Evolutionary conservation across 2,888 invertebrate species (phyloP).

Genomic region (Plebejus melissa): DNA sequence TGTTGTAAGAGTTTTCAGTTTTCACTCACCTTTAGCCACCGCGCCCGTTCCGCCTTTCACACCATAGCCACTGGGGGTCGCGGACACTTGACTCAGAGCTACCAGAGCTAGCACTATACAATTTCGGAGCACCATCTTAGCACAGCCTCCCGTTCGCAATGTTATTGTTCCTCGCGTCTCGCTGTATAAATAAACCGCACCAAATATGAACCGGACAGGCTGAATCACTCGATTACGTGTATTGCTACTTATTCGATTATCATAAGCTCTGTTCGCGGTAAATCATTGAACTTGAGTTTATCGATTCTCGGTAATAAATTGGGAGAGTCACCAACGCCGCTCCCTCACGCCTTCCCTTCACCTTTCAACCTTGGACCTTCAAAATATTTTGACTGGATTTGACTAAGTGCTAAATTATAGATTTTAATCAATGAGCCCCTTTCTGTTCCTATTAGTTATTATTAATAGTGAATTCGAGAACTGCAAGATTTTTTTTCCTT

Average conservation of each 20-base stretch:
- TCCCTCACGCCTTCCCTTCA: background rate
- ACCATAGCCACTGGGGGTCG: conserved; percentile 65
- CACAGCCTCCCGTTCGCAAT: conserved; percentile 67
- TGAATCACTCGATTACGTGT: conserved; percentile 24
- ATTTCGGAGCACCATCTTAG: conserved; percentile 66
- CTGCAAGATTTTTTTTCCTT: too few species aligned
- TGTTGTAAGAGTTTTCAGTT: background rate
- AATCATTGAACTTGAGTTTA: conserved; percentile 21
- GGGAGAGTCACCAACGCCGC: background rate
- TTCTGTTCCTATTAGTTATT: too few species aligned
- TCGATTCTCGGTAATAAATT: conserved; percentile 6
- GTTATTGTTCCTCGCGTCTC: conserved; percentile 54
- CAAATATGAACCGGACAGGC: conserved; percentile 22
- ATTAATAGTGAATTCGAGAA: too few species aligned
- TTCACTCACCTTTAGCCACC: conserved; percentile 58
- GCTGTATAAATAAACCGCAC: conserved; percentile 62
- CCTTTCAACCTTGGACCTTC: background rate
- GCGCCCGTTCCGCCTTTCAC: conserved; percentile 62
- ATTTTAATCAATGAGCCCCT: too few species aligned
- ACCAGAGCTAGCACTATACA: conserved; percentile 54
- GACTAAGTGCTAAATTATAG: background rate
- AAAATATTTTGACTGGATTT: background rate
- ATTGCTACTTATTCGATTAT: conserved; percentile 14
- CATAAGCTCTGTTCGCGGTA: conserved; percentile 16
- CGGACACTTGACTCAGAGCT: conserved; percentile 51